A percentile compares a stretch with the other conserved stretches of the same genome.
These are phyloP conservation scores for Scaptomyza flava DNA, from an alignment of 2,888 invertebrate genomes.

Conservation along the genomic window DNA sequence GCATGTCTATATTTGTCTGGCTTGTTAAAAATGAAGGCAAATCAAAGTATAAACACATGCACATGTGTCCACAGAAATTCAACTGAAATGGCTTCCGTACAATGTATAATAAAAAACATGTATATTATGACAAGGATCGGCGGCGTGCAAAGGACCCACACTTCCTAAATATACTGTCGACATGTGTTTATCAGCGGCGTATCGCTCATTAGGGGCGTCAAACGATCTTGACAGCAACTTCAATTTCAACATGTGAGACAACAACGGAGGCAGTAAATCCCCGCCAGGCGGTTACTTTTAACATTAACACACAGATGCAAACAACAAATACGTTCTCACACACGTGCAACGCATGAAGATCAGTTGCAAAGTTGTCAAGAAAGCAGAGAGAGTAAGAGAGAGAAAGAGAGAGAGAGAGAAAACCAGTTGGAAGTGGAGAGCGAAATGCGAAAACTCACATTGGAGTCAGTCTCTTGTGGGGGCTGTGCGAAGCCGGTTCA, in stretches of 20 bases:
- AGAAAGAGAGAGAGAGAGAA: constrained; percentile 23
- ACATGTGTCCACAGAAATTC: constrained; percentile 68
- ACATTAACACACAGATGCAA: constrained; percentile 2
- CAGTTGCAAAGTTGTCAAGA: constrained; percentile 45
- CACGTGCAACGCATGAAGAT: constrained; percentile 62
- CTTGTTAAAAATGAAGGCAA: constrained; percentile 37
- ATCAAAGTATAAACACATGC: constrained; percentile 58
- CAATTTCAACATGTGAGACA: constrained; percentile 43
- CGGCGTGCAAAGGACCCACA: constrained; percentile 46
- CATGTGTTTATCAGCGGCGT: constrained; percentile 57
- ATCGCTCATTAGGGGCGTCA: constrained; percentile 59
- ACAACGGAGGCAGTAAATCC: constrained; percentile 58
- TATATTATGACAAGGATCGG: constrained; percentile 51
- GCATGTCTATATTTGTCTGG: constrained; percentile 44
- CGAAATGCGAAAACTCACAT: constrained; percentile 25
- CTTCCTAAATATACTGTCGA: constrained; percentile 46
- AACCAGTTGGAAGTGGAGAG: constrained; percentile 59
- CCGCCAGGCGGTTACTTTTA: constrained; percentile 34
- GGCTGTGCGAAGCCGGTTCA: constrained; percentile 53
- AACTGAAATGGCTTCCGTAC: constrained; percentile 28
- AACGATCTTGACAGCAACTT: constrained; percentile 40
- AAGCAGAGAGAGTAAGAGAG: constrained; percentile 23
- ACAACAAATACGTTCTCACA: constrained; percentile 15
- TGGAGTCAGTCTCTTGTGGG: constrained; percentile 53
- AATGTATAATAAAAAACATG: constrained; percentile 2